Conservation (phyloP, 2,797 vertebrate genomes). For the Falco cherrug region DNA sequence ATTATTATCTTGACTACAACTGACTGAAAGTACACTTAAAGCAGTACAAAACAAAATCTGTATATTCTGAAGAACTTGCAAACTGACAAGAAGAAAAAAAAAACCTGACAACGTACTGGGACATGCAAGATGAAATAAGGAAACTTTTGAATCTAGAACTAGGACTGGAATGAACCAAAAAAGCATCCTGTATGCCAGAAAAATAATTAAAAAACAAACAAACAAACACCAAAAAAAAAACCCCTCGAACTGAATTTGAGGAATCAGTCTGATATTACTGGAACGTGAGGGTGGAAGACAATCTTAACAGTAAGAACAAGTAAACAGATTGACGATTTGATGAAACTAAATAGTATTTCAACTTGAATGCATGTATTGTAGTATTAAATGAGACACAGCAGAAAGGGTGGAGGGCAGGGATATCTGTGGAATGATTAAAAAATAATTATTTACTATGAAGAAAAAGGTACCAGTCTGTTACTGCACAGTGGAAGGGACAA, state of each 20-base stretch:
- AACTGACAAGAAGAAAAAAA: neutral
- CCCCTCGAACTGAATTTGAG: neutral
- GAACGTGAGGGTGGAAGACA: neutral
- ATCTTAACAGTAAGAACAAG: neutral
- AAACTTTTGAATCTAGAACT: neutral
- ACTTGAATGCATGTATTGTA: neutral
- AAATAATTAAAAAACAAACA: neutral
- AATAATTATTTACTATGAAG: neutral
- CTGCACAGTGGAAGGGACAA: neutral
- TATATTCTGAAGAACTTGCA: neutral
- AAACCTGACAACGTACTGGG: neutral
- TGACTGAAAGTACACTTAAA: neutral
- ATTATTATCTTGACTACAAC: neutral
- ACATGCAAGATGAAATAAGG: fast-evolving
- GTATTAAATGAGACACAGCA: neutral
- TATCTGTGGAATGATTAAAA: neutral
- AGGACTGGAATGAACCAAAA: neutral
- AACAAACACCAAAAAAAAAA: neutral
- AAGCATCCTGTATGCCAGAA: neutral
- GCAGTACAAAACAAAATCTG: neutral
- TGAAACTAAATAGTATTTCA: neutral
- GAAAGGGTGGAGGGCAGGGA: neutral
- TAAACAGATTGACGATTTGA: neutral
- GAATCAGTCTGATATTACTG: neutral
- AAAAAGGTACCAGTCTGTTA: neutral